These are phyloP conservation scores for Lasioglossum calceatum DNA, from an alignment of 2,888 invertebrate genomes.

Conservation along the genomic window DNA sequence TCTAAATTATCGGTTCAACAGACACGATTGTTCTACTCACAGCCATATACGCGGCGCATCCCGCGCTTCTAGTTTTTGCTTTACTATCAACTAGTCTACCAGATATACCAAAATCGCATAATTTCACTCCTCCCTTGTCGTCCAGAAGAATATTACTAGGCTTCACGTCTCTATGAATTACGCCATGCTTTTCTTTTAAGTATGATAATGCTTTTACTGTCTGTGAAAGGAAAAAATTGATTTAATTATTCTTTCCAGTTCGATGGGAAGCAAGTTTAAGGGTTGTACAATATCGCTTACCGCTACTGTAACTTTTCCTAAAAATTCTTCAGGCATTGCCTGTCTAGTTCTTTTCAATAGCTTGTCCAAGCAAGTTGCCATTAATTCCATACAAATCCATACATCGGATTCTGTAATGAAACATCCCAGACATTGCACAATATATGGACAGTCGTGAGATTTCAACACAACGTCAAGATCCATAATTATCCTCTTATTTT, in stretches of 20 bases:
- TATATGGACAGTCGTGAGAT: constrained; percentile 98
- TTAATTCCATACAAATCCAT: constrained; percentile 99
- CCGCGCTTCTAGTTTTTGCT: constrained; percentile 98
- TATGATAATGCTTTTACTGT: constrained; percentile 98
- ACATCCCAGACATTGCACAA: constrained; percentile 98
- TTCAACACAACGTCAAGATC: constrained; percentile 99
- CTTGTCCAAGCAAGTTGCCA: constrained; percentile 99
- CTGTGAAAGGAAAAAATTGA: constrained; percentile 84
- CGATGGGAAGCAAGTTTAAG: background rate
- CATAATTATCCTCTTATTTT: constrained; percentile 99
- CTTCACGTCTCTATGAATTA: constrained; percentile 99
- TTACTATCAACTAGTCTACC: constrained; percentile 99
- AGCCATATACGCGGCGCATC: constrained; percentile 99
- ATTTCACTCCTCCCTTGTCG: constrained; percentile 96
- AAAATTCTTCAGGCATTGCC: constrained; percentile 97
- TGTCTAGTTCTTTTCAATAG: constrained; percentile 93
- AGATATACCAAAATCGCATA: constrained; percentile 99
- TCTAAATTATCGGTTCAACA: background rate
- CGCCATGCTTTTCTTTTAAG: constrained; percentile 98
- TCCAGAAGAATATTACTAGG: constrained; percentile 99
- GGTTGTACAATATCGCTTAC: constrained; percentile 86
- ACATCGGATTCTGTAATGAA: constrained; percentile 99
- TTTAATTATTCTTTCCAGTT: background rate
- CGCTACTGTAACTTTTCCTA: constrained; percentile 98
- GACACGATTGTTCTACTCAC: constrained; percentile 86